Evolutionary conservation across 2,113 vertebrate genomes (phyloP).

Genomic region (Condylura cristata): DNA sequence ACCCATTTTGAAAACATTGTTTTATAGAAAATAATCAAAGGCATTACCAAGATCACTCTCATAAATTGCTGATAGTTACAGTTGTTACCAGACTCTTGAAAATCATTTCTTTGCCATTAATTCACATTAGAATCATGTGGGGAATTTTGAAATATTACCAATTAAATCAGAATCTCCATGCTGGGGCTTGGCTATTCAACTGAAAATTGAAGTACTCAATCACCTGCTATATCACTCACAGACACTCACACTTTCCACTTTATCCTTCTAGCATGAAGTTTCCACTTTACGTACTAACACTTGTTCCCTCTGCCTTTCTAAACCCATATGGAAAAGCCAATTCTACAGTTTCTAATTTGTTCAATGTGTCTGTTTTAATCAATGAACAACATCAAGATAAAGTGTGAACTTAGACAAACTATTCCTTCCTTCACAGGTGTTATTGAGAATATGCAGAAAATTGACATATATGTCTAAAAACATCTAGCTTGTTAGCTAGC

Average conservation of each 20-base stretch:
- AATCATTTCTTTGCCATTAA: not conserved
- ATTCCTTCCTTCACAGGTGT: not conserved
- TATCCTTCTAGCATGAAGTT: not conserved
- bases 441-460: slow-evolving; percentile 9
- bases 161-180: not conserved
- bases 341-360: slow-evolving; percentile 2
- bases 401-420: not conserved
- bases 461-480: not conserved
- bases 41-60: not conserved
- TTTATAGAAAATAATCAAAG: not conserved
- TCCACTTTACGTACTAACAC: not conserved
- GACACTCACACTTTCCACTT: not conserved
- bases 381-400: slow-evolving; percentile 5
- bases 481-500: too few relatives aligned
- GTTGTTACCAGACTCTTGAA: not conserved
- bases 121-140: not conserved
- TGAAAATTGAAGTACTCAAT: slow-evolving; percentile 19
- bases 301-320: not conserved
- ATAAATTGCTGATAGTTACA: not conserved
- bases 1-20: not conserved
- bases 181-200: not conserved
- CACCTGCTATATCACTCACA: not conserved
- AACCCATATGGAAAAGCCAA: not conserved
- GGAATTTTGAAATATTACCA: not conserved
- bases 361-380: not conserved